Conservation (phyloP, 2,888 invertebrate species). For the Phaonia tiefii region DNA sequence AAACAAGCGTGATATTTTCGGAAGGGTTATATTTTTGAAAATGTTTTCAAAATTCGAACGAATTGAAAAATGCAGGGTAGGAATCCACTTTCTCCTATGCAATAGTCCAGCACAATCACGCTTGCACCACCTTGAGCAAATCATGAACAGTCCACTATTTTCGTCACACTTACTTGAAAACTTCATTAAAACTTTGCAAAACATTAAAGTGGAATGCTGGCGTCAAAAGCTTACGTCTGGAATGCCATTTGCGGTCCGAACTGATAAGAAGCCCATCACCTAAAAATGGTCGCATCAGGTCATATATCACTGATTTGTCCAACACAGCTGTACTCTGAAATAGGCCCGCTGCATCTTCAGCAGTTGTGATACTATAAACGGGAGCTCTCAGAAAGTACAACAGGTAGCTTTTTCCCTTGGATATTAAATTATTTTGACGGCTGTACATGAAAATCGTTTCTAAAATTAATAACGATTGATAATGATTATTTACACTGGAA, state of each 20-base stretch:
- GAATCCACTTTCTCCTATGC: no score
- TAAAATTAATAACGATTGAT: constrained; percentile 45
- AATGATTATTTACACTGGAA: no score
- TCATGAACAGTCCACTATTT: no score
- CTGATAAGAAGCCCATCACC: constrained; percentile 78
- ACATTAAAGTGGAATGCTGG: constrained; percentile 86
- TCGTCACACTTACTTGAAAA: constrained; percentile 75
- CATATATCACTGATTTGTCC: constrained; percentile 81
- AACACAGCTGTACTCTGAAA: constrained; percentile 81
- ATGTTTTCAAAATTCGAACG: not conserved
- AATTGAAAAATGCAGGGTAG: no score
- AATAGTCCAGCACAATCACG: no score
- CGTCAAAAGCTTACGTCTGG: constrained; percentile 83
- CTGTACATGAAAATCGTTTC: constrained; percentile 72
- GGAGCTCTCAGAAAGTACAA: constrained; percentile 71
- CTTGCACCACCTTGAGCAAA: no score
- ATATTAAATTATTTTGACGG: constrained; percentile 59
- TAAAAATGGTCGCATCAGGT: constrained; percentile 81
- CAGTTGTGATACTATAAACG: constrained; percentile 78
- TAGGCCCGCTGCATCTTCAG: constrained; percentile 82
- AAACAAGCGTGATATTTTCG: no score
- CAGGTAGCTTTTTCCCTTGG: constrained; percentile 76
- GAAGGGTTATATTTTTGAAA: not conserved
- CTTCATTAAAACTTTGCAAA: constrained; percentile 80
- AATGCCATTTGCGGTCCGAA: not conserved